A percentile compares a stretch with the other conserved stretches of the same genome.
Conservation (phyloP, 2,797 vertebrate species). For the Eleutherodactylus coqui region DNA sequence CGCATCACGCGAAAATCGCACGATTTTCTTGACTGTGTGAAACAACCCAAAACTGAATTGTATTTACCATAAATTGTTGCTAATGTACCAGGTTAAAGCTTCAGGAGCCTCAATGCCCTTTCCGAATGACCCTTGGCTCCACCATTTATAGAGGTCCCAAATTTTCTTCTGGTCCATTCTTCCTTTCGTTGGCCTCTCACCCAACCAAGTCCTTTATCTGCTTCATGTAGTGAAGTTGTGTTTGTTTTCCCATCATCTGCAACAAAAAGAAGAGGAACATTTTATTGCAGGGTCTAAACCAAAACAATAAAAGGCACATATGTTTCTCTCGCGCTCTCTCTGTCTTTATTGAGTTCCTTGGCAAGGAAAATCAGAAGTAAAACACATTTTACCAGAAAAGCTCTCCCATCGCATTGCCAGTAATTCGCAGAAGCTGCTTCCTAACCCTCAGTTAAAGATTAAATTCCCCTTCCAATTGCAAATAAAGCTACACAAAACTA, state of each 20-base stretch:
- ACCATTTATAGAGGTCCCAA: background rate
- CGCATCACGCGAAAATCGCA: too few species aligned
- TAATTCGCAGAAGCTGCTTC: slow-evolving; percentile 27
- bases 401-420: slow-evolving; percentile 10
- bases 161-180: background rate
- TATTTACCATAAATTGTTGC: too few species aligned
- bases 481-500: slow-evolving; percentile 28
- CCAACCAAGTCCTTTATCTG: background rate
- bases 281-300: background rate
- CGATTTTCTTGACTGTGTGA: too few species aligned
- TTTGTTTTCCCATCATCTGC: background rate
- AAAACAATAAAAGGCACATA: slow-evolving; percentile 20
- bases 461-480: slow-evolving; percentile 26
- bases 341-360: background rate
- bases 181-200: background rate
- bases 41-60: too few species aligned
- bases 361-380: background rate
- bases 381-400: slow-evolving; percentile 19
- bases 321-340: background rate
- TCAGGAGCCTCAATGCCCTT: background rate
- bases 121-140: background rate
- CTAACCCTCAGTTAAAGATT: slow-evolving; percentile 37
- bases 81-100: background rate
- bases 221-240: background rate
- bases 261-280: background rate